Evolutionary conservation across 2,888 invertebrate genomes (phyloP), one percentile per base, ranked within the genome.

Genomic region (Timema podura): DNA sequence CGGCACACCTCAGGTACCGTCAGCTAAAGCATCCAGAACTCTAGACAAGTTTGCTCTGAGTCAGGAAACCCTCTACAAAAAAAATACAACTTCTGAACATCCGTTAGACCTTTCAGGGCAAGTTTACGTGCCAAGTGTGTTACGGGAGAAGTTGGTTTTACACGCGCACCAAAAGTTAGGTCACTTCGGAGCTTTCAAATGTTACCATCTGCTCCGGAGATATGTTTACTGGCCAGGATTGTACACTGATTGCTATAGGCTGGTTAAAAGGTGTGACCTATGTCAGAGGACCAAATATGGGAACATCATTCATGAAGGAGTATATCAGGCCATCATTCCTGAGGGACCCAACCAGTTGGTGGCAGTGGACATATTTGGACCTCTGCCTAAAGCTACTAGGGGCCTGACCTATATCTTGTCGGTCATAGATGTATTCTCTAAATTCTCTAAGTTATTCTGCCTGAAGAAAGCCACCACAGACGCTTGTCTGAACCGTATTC

Each of bases 381-480:
- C 65, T 6, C 5, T 65, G n/a, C 65, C 65, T 1, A 65, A 46
- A n/a, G 44, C 65, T 7, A 65, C 9, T 46, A 47, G 65, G n/a
- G 65, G 65, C 10, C 45, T 65, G 47, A 8, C 7, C 45, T 48
- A 65, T 5, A 45, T 65, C 10, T 47, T 65, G 45, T 44, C 46
- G n/a, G 65, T 65, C 6, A 11, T 65, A n/a, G n/a, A 65, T 48
- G 65, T 65, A 1, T 65, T 65, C n/a, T 45, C 65, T 47, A 65
- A 65, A 3, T 15, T 15, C 9, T 59, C n/a, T n/a, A n/a, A 30
- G 44, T 11, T 5, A 44, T 11, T 15, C 9, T 30, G 30, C 59
- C 9, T 15, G 8, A 59, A n/a, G 45, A 30, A 15, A 13, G 13
- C 44, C 59, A 6, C 30, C 59, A 45, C 59, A 59, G 59, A 30